Evolutionary conservation across 1,140 invertebrate species (phyloP).

Genomic region (Harpegnathos saltator): DNA sequence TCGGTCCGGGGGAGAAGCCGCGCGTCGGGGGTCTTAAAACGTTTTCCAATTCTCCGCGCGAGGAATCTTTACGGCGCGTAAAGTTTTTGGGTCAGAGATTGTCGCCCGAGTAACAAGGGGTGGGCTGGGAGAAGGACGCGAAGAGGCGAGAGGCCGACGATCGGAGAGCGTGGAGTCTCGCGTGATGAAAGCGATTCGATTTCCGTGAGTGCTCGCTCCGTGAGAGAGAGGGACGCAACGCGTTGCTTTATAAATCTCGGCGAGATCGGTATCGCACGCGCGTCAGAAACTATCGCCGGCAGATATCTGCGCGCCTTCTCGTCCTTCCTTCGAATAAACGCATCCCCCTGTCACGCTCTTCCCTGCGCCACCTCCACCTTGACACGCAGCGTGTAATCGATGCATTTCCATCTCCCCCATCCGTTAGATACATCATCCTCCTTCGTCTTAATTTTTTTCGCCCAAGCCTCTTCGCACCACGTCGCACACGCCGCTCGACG

Average conservation of each 20-base stretch:
- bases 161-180: slow-evolving; percentile 19
- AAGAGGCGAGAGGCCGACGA: background rate
- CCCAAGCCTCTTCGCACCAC: background rate
- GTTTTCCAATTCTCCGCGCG: slow-evolving; percentile 45
- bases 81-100: slow-evolving; percentile 45
- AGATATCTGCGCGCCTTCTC: background rate
- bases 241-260: background rate
- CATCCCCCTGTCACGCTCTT: background rate
- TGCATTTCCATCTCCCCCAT: background rate
- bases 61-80: slow-evolving; percentile 38
- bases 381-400: background rate
- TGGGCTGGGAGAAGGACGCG: background rate
- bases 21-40: slow-evolving; percentile 31
- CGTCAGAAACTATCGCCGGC: background rate
- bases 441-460: slow-evolving; percentile 38
- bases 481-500: background rate
- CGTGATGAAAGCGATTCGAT: slow-evolving; percentile 15
- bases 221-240: background rate
- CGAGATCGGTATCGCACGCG: background rate
- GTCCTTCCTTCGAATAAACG: slow-evolving; percentile 1
- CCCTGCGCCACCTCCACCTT: background rate
- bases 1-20: slow-evolving; percentile 12
- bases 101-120: slow-evolving; percentile 12
- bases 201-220: slow-evolving; percentile 10
- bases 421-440: slow-evolving; percentile 20